phyloP scores from a whole-genome alignment of 92 coral and sea anemone genomes.

The Desmophyllum pertusum region DNA sequence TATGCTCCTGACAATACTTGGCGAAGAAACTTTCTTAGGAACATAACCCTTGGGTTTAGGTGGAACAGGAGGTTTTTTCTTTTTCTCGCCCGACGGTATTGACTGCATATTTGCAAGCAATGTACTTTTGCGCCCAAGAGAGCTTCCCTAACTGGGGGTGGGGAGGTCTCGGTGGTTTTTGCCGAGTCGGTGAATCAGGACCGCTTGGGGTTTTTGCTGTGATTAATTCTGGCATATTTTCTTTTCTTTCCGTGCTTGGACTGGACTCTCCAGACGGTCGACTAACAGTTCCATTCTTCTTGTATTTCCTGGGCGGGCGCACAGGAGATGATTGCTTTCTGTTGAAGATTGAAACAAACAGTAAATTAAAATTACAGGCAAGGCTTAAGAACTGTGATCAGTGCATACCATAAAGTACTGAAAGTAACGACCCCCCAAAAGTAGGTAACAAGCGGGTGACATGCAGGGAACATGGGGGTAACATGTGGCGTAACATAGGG shows the following conservation, averaged over 20 bases:
- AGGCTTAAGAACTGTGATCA: too few species aligned
- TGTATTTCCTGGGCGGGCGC: slow-evolving; percentile 37
- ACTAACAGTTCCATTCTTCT: slow-evolving; percentile 34
- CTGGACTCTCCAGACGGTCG: neutral
- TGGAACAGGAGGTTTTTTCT: slow-evolving; percentile 70
- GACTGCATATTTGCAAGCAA: neutral
- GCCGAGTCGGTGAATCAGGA: neutral
- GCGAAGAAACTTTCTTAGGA: neutral
- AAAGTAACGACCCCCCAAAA: too few species aligned
- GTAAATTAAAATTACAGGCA: neutral
- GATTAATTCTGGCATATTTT: neutral
- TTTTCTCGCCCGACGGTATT: slow-evolving; percentile 10
- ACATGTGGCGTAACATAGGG: too few species aligned
- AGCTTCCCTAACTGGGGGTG: slow-evolving; percentile 50
- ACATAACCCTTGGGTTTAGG: slow-evolving; percentile 66
- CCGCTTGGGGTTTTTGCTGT: neutral
- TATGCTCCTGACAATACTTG: neutral
- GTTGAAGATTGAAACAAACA: neutral
- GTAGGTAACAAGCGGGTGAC: too few species aligned
- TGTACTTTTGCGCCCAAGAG: slow-evolving; percentile 35
- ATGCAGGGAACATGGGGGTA: too few species aligned
- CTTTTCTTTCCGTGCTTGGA: slow-evolving; percentile 19
- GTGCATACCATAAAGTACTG: too few species aligned
- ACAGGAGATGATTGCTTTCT: neutral
- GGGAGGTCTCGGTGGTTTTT: slow-evolving; percentile 39